Evolutionary conservation across 2,888 invertebrate genomes (phyloP).

Genomic region (Volucella zonaria): DNA sequence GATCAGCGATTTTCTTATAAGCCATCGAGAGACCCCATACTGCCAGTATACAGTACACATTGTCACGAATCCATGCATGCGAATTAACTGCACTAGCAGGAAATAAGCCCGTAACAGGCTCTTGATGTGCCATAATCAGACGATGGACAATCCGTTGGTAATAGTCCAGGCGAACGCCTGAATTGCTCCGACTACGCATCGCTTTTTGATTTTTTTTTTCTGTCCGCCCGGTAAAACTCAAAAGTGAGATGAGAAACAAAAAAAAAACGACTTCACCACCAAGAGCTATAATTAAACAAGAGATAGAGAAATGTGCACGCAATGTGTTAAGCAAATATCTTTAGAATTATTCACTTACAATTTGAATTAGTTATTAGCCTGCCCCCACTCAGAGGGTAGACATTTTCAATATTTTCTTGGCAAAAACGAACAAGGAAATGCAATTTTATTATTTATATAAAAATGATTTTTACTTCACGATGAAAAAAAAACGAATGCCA

Average conservation of each 20-base stretch:
- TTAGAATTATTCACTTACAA: constrained; percentile 41
- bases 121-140: constrained; percentile 95
- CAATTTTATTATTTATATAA: constrained; percentile 31
- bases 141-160: constrained; percentile 97
- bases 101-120: constrained; percentile 98
- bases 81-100: constrained; percentile 93
- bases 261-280: constrained; percentile 34
- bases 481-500: constrained; percentile 25
- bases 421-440: constrained; percentile 16
- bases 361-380: constrained; percentile 1
- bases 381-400: constrained; percentile 17
- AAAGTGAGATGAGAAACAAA: not conserved
- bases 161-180: constrained; percentile 96
- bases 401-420: constrained; percentile 30
- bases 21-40: constrained; percentile 99
- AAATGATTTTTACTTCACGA: constrained; percentile 28
- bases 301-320: constrained; percentile 27
- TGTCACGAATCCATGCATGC: constrained; percentile 99
- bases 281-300: constrained; percentile 67
- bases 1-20: constrained; percentile 99
- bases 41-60: constrained; percentile 97
- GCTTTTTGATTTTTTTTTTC: constrained; percentile 12
- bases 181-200: constrained; percentile 94
- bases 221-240: too few relatives aligned
- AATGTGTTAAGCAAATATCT: not conserved